These are phyloP conservation scores for Propsilocerus akamusi DNA, from an alignment of 1,140 invertebrate species.

Conservation along the genomic window DNA sequence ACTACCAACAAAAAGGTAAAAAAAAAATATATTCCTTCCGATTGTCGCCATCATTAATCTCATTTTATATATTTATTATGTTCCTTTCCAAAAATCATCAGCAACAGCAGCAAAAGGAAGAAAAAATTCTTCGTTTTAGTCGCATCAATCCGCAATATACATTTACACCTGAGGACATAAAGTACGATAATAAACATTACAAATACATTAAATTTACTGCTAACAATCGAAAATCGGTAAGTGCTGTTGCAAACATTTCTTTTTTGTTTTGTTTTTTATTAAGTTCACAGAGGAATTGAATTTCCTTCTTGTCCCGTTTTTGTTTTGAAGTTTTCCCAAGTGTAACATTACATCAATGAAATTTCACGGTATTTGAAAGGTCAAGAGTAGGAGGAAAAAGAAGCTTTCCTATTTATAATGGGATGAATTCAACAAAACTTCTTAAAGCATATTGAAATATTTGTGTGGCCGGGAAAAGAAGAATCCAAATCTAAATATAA, in stretches of 20 bases:
- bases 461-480: too few species aligned
- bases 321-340: neutral
- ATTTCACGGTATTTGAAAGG: too few species aligned
- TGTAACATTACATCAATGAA: neutral
- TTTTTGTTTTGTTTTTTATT: neutral
- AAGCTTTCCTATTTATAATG: too few species aligned
- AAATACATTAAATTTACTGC: constrained; percentile 62
- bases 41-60: constrained; percentile 8
- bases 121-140: constrained; percentile 23
- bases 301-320: neutral
- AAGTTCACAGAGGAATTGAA: neutral
- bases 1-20: constrained; percentile 24
- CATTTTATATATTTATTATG: neutral
- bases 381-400: too few species aligned
- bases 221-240: constrained; percentile 31
- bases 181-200: constrained; percentile 63
- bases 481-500: too few species aligned
- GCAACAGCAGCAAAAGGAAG: constrained; percentile 23
- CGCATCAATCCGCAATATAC: constrained; percentile 33
- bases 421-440: too few species aligned
- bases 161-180: constrained; percentile 55
- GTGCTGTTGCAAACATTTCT: neutral
- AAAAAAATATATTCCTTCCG: constrained; percentile 7
- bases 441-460: too few species aligned
- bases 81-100: neutral